phyloP scores from a whole-genome alignment of 2,113 vertebrate genomes.

The Python bivittatus region DNA sequence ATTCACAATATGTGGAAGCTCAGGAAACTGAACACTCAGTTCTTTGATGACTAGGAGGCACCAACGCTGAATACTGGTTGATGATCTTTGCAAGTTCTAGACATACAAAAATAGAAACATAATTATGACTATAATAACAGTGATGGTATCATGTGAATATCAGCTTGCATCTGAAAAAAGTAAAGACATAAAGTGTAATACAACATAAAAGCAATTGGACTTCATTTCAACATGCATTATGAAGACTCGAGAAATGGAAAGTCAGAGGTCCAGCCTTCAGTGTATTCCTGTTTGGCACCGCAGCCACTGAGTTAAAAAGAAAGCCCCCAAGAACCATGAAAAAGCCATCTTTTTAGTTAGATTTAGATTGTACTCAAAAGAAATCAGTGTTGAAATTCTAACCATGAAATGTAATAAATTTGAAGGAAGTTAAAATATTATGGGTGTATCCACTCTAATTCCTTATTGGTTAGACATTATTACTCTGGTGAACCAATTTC shows the following conservation, averaged over 20 bases:
- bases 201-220: too few relatives aligned
- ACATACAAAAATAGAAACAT: not conserved
- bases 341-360: conserved; percentile 70
- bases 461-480: too few relatives aligned
- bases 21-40: not conserved
- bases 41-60: not conserved
- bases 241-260: too few relatives aligned
- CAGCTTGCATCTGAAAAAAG: not conserved
- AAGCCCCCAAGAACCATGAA: conserved; percentile 62
- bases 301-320: conserved; percentile 66
- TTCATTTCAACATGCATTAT: too few relatives aligned
- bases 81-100: not conserved
- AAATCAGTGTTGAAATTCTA: conserved; percentile 69
- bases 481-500: too few relatives aligned
- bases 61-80: not conserved
- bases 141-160: not conserved
- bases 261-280: conserved; percentile 42
- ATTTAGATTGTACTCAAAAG: conserved; percentile 73
- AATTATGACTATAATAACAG: not conserved
- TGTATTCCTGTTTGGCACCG: conserved; percentile 61
- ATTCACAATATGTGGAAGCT: not conserved
- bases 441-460: too few relatives aligned
- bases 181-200: conserved; percentile 24
- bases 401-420: too few relatives aligned
- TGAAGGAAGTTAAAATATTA: too few relatives aligned